Percentiles rank a stretch among this genome's conserved stretches.
These are phyloP conservation scores for Flexamia atlantica DNA, from an alignment of 2,888 invertebrate genomes.

Conservation along the genomic window DNA sequence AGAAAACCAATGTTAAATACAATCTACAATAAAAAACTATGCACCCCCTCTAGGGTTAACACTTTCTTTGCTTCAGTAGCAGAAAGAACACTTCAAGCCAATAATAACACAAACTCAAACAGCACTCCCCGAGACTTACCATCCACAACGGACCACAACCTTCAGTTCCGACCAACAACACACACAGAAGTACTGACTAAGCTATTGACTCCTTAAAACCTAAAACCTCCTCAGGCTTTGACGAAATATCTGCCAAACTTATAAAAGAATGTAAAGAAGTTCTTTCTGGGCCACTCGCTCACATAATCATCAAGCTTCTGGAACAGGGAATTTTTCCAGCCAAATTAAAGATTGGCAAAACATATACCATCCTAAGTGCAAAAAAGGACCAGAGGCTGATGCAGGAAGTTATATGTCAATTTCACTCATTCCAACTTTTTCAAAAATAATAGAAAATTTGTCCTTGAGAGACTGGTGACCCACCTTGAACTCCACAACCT, in stretches of 20 bases:
- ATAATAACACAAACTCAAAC: neutral
- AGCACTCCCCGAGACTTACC: neutral
- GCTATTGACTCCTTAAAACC: slow-evolving; percentile 7
- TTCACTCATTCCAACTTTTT: slow-evolving; percentile 31
- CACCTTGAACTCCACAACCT: slow-evolving; percentile 3
- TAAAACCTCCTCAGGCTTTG: slow-evolving; percentile 7
- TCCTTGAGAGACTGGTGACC: slow-evolving; percentile 8
- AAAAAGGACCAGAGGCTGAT: slow-evolving; percentile 11
- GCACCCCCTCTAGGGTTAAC: too few species aligned
- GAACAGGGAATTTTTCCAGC: slow-evolving; percentile 1
- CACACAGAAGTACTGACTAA: neutral
- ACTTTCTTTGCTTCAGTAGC: slow-evolving; percentile 2
- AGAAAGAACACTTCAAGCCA: neutral
- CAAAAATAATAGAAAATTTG: slow-evolving; percentile 48
- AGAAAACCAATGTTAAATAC: too few species aligned
- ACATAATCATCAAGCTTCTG: neutral
- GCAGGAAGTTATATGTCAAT: neutral
- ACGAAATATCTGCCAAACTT: slow-evolving; percentile 25
- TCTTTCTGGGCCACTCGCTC: neutral
- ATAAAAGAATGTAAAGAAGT: slow-evolving; percentile 1
- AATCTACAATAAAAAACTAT: too few species aligned
- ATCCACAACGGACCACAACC: neutral
- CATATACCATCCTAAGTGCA: neutral
- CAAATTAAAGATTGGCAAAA: neutral
- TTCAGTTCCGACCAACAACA: neutral